Conservation (phyloP, 2,113 vertebrate species). For the Cynoglossus semilaevis region DNA sequence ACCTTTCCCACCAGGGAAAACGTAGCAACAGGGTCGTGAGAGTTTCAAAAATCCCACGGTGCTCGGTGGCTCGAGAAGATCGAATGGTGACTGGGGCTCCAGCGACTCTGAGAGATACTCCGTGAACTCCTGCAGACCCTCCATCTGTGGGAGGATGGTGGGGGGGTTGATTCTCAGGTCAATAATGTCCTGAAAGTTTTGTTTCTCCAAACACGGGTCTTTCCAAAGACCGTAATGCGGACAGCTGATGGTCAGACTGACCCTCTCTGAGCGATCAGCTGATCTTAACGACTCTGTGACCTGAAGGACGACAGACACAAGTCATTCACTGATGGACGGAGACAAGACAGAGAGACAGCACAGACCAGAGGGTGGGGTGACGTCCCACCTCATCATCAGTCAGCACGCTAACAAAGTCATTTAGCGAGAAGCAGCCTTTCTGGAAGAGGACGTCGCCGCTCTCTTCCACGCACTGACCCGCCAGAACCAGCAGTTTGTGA, state of each 20-base stretch:
- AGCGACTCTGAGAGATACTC: conserved; percentile 89
- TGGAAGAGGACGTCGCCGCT: conserved; percentile 88
- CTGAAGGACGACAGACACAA: conserved; percentile 55
- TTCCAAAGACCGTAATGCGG: conserved; percentile 82
- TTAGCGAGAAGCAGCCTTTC: conserved; percentile 81
- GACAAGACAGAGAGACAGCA: background rate
- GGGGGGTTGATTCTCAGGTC: conserved; percentile 82
- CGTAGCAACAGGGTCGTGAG: conserved; percentile 92
- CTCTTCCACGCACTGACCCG: conserved; percentile 84
- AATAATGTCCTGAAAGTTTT: conserved; percentile 79
- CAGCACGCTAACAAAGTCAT: conserved; percentile 85
- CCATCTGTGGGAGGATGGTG: conserved; percentile 76
- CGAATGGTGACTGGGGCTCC: conserved; percentile 84
- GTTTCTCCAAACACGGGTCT: conserved; percentile 64
- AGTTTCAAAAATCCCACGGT: conserved; percentile 91
- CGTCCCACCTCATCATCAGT: conserved; percentile 82
- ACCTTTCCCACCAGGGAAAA: conserved; percentile 90
- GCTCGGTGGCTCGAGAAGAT: conserved; percentile 87
- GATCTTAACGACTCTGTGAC: conserved; percentile 79
- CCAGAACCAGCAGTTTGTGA: conserved; percentile 89
- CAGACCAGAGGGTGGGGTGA: background rate
- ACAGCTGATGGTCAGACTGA: conserved; percentile 84
- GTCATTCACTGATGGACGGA: background rate
- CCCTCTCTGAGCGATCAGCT: conserved; percentile 52
- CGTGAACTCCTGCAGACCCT: conserved; percentile 90